A percentile compares a stretch with the other conserved stretches of the same genome.
Evolutionary conservation across 2,888 invertebrate species (phyloP).

Genomic region (Eubasilissa splendida): DNA sequence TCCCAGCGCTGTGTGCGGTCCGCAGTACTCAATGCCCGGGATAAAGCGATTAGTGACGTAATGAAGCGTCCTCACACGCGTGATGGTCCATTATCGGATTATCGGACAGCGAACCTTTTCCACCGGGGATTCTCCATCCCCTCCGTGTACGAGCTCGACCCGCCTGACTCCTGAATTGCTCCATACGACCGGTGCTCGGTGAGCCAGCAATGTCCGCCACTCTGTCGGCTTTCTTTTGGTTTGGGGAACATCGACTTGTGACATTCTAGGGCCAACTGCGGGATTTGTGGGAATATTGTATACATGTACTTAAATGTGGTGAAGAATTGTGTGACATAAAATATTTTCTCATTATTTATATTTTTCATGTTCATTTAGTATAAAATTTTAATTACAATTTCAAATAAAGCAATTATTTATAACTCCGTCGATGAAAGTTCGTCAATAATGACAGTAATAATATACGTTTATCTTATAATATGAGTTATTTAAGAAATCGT

Average conservation of each 20-base stretch:
- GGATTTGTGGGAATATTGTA: neutral
- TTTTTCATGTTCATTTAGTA: no score
- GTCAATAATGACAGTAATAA: no score
- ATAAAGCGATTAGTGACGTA: slow-evolving; percentile 47
- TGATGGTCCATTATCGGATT: slow-evolving; percentile 46
- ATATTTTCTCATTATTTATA: no score
- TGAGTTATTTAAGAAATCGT: no score
- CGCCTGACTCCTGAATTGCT: neutral
- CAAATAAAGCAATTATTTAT: no score
- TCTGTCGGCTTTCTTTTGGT: neutral
- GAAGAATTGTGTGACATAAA: no score
- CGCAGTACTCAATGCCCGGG: neutral
- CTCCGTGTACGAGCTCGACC: neutral
- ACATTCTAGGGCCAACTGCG: neutral
- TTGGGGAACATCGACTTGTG: neutral
- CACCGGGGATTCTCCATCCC: slow-evolving; percentile 15
- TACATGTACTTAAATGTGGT: no score
- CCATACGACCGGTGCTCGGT: neutral
- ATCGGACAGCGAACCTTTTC: slow-evolving; percentile 34
- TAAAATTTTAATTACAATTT: no score
- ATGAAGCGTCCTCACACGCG: slow-evolving; percentile 39
- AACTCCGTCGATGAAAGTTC: no score
- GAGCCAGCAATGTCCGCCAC: neutral
- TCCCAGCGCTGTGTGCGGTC: slow-evolving; percentile 27
- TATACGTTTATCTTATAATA: no score